These are phyloP conservation scores for Andinoacara biseriatus DNA, from an alignment of 2,113 vertebrate species.

Conservation along the genomic window DNA sequence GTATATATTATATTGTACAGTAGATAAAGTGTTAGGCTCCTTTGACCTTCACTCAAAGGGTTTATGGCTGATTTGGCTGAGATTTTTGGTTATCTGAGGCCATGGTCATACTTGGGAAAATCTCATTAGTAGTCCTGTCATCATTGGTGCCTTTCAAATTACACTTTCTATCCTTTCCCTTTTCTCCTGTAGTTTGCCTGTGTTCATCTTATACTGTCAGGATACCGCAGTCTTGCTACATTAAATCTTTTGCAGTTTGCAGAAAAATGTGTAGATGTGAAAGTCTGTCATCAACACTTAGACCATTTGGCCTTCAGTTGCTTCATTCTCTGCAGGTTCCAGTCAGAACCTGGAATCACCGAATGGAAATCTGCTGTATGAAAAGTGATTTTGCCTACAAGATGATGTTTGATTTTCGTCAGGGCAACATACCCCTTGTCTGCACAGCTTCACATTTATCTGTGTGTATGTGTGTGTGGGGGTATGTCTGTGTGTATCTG, in stretches of 20 bases:
- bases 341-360: conserved; percentile 61
- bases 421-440: conserved; percentile 57
- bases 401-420: conserved; percentile 72
- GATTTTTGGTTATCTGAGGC: background rate
- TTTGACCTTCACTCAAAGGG: background rate
- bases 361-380: conserved; percentile 46
- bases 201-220: conserved; percentile 34
- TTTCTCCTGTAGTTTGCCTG: conserved; percentile 30
- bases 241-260: conserved; percentile 53
- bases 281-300: conserved; percentile 52
- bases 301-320: conserved; percentile 32
- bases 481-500: conserved; percentile 63
- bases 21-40: background rate
- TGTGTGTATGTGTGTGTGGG: conserved; percentile 42
- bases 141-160: background rate
- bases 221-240: conserved; percentile 34
- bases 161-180: background rate
- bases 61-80: background rate
- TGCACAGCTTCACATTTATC: conserved; percentile 64
- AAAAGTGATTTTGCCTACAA: conserved; percentile 61
- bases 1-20: background rate
- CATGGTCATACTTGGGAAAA: background rate
- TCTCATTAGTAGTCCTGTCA: conserved; percentile 14
- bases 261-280: conserved; percentile 44
- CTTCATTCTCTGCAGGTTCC: conserved; percentile 58